These are phyloP conservation scores for Geotrypetes seraphini DNA, from an alignment of 2,797 vertebrate species.

Conservation along the genomic window DNA sequence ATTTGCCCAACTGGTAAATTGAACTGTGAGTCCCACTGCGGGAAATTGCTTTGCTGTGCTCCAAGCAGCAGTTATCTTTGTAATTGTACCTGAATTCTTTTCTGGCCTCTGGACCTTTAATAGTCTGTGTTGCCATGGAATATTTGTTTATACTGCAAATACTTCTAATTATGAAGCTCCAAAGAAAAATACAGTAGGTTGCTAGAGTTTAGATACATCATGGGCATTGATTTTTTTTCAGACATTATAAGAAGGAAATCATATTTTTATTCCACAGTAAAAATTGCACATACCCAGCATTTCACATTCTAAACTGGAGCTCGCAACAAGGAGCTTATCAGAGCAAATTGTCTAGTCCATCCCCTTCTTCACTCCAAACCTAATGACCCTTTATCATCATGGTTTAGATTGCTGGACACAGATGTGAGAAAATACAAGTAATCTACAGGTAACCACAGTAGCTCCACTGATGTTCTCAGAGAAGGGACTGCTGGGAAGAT, in stretches of 20 bases:
- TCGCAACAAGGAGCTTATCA: slow-evolving; percentile 74
- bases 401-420: slow-evolving; percentile 80
- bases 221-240: slow-evolving; percentile 48
- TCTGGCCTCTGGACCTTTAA: slow-evolving; percentile 55
- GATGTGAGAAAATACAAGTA: slow-evolving; percentile 84
- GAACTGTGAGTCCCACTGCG: slow-evolving; percentile 67
- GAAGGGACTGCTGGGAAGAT: slow-evolving; percentile 92
- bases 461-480: slow-evolving; percentile 83
- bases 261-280: slow-evolving; percentile 28
- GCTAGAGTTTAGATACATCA: slow-evolving; percentile 10
- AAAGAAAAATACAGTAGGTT: slow-evolving; percentile 1
- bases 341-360: slow-evolving; percentile 72
- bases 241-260: slow-evolving; percentile 17
- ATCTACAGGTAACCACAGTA: slow-evolving; percentile 75
- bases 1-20: slow-evolving; percentile 74
- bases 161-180: slow-evolving; percentile 35
- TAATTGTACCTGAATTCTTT: slow-evolving; percentile 66
- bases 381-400: slow-evolving; percentile 81
- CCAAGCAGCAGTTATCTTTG: slow-evolving; percentile 67
- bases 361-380: slow-evolving; percentile 75
- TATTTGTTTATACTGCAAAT: slow-evolving; percentile 43
- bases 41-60: slow-evolving; percentile 70
- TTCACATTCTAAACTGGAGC: slow-evolving; percentile 64
- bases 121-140: slow-evolving; percentile 38
- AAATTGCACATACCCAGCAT: slow-evolving; percentile 41